Percentiles rank a stretch among this genome's conserved stretches.
Conservation (phyloP, 2,113 vertebrate genomes). For the Hemiprocne comata region DNA sequence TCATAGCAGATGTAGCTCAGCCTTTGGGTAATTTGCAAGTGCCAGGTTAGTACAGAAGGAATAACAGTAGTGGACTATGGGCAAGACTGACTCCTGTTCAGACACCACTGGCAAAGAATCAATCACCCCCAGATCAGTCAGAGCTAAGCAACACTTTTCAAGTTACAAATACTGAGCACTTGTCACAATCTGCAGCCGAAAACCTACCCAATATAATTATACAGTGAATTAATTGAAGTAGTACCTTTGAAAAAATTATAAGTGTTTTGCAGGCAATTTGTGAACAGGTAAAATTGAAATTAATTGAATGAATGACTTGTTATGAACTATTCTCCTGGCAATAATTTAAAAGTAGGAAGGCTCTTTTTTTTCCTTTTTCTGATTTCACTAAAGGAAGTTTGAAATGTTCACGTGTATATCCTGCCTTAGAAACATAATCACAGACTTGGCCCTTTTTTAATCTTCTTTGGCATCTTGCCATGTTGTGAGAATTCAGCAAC, state of each 20-base stretch:
- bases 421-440: background rate
- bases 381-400: background rate
- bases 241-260: slow-evolving; percentile 19
- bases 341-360: background rate
- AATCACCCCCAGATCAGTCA: background rate
- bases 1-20: background rate
- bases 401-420: background rate
- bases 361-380: background rate
- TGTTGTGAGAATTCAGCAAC: background rate
- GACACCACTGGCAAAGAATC: background rate
- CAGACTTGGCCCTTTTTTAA: background rate
- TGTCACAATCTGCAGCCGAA: slow-evolving; percentile 27
- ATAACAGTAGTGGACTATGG: background rate
- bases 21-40: background rate
- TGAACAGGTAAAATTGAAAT: slow-evolving; percentile 5
- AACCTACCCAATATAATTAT: slow-evolving; percentile 48
- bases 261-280: slow-evolving; percentile 27
- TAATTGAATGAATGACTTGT: slow-evolving; percentile 8
- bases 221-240: slow-evolving; percentile 33
- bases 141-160: background rate
- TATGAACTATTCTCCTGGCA: background rate
- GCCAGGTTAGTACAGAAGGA: background rate
- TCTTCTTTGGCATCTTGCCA: background rate
- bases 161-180: slow-evolving; percentile 12
- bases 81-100: background rate